phyloP scores from a whole-genome alignment of 2,888 invertebrate genomes.

The Tiliacea citrago region DNA sequence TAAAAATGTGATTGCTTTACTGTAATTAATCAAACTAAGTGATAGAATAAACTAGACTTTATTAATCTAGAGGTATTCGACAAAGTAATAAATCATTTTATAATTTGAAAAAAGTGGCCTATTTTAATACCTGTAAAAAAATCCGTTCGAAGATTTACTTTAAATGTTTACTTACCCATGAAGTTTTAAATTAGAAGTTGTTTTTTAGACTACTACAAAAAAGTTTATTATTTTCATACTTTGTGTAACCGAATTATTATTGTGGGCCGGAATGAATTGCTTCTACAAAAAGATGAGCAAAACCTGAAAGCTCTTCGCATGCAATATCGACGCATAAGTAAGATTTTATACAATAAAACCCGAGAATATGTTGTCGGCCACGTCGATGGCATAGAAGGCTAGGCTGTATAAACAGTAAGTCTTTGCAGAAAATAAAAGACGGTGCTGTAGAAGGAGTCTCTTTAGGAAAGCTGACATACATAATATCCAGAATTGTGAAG shows the following conservation, averaged over 20 bases:
- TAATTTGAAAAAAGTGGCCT: not conserved
- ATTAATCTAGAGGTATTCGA: not conserved
- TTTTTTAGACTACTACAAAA: no score
- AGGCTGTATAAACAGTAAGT: no score
- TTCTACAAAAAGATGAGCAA: not conserved
- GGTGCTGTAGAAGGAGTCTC: no score
- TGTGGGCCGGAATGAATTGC: not conserved
- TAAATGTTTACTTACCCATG: not conserved
- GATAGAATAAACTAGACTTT: not conserved
- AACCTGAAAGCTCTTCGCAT: not conserved
- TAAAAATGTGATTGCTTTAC: no score
- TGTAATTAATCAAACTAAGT: not conserved
- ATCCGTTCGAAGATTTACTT: not conserved
- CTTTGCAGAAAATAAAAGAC: no score
- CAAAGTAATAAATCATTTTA: not conserved
- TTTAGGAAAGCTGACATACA: no score
- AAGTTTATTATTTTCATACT: not conserved
- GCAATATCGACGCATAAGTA: no score
- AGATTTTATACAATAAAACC: not conserved
- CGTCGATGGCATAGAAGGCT: no score
- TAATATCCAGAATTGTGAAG: no score
- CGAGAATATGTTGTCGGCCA: no score
- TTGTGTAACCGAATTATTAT: not conserved
- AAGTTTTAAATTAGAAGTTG: not conserved
- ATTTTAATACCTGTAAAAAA: not conserved